A percentile compares a stretch with the other conserved stretches of the same genome.
These are phyloP conservation scores for Dryomyza anilis DNA, from an alignment of 2,888 invertebrate species.

Conservation along the genomic window DNA sequence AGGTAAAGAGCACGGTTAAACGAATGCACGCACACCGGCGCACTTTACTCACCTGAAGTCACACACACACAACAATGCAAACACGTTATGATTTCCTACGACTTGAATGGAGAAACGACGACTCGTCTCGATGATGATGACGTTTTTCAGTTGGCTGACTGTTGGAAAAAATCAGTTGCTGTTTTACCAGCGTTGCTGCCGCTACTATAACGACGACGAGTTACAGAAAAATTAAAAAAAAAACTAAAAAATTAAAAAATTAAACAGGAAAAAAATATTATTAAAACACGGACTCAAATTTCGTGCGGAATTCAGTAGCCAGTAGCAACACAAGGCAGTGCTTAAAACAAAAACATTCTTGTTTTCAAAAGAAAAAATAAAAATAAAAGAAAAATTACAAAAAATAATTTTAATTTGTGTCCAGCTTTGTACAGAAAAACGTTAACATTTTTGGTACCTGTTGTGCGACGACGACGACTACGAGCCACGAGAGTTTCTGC, in stretches of 20 bases:
- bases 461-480: neutral
- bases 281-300: too few relatives aligned
- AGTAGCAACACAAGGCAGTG: too few relatives aligned
- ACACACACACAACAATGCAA: neutral
- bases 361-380: too few relatives aligned
- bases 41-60: slow-evolving; percentile 17
- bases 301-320: too few relatives aligned
- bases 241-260: neutral
- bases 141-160: slow-evolving; percentile 15
- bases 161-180: slow-evolving; percentile 40
- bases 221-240: neutral
- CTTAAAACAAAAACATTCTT: too few relatives aligned
- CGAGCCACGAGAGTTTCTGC: neutral
- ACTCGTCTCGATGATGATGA: too few relatives aligned
- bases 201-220: slow-evolving; percentile 1
- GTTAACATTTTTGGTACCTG: neutral
- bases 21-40: neutral
- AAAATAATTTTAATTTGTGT: too few relatives aligned
- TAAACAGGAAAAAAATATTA: neutral
- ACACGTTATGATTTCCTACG: slow-evolving; percentile 12
- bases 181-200: slow-evolving; percentile 35
- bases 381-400: too few relatives aligned
- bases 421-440: too few relatives aligned
- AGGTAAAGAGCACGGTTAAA: neutral
- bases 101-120: too few relatives aligned